Evolutionary conservation across 2,797 vertebrate species (phyloP).

Genomic region (Simalia tracyae): DNA sequence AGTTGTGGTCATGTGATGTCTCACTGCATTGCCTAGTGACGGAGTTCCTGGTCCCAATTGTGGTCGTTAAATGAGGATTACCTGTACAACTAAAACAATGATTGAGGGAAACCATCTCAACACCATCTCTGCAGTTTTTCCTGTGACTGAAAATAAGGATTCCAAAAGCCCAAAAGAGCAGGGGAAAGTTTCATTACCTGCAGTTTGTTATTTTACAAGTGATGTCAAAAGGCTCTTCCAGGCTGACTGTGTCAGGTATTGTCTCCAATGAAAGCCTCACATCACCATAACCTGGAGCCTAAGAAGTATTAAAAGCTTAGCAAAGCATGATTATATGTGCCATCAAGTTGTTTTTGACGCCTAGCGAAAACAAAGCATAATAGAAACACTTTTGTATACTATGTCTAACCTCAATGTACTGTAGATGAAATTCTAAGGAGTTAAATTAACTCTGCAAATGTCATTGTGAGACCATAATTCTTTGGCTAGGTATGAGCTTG

Average conservation of each 20-base stretch:
- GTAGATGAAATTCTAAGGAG: not conserved
- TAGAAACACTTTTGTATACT: not conserved
- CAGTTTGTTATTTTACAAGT: slow-evolving; percentile 99
- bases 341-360: not conserved
- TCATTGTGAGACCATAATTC: not conserved
- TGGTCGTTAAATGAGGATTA: not conserved
- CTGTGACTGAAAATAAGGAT: not conserved
- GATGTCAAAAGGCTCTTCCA: slow-evolving; percentile 96
- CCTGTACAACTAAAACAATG: not conserved
- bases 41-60: not conserved
- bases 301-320: slow-evolving; percentile 26
- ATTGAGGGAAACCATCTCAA: not conserved
- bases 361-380: not conserved
- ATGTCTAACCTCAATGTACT: not conserved
- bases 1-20: not conserved
- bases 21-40: not conserved
- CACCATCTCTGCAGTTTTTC: not conserved
- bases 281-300: slow-evolving; percentile 98
- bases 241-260: slow-evolving; percentile 94
- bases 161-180: not conserved
- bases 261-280: slow-evolving; percentile 92
- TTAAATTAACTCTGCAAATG: not conserved
- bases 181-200: slow-evolving; percentile 81
- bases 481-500: not conserved
- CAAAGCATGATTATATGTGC: slow-evolving; percentile 14